Conservation (phyloP, 2,797 vertebrate genomes). For the Margarornis squamiger region DNA sequence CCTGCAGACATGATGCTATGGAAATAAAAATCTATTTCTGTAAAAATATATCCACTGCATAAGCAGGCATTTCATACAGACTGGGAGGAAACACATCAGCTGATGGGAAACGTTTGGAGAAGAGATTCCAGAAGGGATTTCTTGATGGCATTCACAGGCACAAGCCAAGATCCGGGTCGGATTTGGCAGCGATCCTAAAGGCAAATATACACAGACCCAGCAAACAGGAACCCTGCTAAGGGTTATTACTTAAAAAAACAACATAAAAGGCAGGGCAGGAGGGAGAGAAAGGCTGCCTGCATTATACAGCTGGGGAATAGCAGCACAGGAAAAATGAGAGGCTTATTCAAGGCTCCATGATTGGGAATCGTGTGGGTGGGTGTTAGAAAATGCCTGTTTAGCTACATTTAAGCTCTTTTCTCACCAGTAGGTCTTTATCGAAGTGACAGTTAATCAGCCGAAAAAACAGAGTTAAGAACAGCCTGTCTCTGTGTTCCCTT, state of each 20-base stretch:
- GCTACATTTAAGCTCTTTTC: not conserved
- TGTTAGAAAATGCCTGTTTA: not conserved
- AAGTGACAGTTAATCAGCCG: not conserved
- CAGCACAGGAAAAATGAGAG: not conserved
- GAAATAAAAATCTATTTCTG: not conserved
- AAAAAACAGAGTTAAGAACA: not conserved
- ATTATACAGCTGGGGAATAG: not conserved
- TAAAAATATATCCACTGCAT: not conserved
- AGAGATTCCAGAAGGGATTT: not conserved
- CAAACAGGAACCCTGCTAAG: not conserved
- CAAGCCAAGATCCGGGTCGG: not conserved
- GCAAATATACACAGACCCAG: not conserved
- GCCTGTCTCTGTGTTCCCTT: not conserved
- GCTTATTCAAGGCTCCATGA: not conserved
- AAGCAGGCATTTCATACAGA: not conserved
- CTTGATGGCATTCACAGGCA: not conserved
- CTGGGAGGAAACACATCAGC: not conserved
- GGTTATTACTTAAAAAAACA: not conserved
- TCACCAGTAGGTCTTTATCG: not conserved
- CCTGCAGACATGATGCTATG: not conserved
- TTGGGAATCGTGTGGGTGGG: not conserved
- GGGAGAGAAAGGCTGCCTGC: not conserved
- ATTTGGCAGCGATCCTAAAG: not conserved
- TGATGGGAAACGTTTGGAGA: not conserved
- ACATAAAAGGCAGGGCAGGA: not conserved